These are phyloP conservation scores for Alaudala cheleensis DNA, from an alignment of 2,113 vertebrate genomes.

Conservation along the genomic window DNA sequence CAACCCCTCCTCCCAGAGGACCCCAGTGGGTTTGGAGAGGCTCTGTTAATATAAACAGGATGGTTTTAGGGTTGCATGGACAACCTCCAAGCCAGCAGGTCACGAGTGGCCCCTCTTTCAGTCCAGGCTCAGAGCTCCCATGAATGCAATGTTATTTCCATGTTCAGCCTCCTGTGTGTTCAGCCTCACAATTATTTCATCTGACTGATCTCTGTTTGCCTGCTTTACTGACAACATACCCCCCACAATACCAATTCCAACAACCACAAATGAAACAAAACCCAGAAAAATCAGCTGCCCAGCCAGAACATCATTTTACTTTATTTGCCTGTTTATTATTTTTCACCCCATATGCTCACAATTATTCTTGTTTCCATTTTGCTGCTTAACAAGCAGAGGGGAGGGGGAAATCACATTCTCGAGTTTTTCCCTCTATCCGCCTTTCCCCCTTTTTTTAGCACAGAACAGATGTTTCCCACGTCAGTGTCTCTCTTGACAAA, in stretches of 20 bases:
- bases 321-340: not conserved
- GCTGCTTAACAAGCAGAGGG: not conserved
- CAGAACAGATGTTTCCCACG: slow-evolving; percentile 38
- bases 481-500: slow-evolving; percentile 56
- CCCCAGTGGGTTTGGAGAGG: not conserved
- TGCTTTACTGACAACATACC: not conserved
- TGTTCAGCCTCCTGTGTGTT: not conserved
- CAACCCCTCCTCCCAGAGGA: not conserved
- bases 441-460: slow-evolving; percentile 52
- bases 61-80: rapidly evolving
- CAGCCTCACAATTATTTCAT: not conserved
- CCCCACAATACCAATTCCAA: not conserved
- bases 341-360: not conserved
- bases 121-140: not conserved
- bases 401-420: not conserved
- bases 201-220: not conserved
- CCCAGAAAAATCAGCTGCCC: not conserved
- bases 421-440: not conserved
- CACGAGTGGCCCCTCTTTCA: not conserved
- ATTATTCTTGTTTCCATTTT: not conserved
- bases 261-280: not conserved
- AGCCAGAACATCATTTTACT: not conserved
- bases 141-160: rapidly evolving
- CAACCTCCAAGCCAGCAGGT: not conserved
- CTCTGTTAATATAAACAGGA: rapidly evolving